Base-by-base conservation (phyloP, 2,888 invertebrate species). In the Acleris cristana region DNA sequence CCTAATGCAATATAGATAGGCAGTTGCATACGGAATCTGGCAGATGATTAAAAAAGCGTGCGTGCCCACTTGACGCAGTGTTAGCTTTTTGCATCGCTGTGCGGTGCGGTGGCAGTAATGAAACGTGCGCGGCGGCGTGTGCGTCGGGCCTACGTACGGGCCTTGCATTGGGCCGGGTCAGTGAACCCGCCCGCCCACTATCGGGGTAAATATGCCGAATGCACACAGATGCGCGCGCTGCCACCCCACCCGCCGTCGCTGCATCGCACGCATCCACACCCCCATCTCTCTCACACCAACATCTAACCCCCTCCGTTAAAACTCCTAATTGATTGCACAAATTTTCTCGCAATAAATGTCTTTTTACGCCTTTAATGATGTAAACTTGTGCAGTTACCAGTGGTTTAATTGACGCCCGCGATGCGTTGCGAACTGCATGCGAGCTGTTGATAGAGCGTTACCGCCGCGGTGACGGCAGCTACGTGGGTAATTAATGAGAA, bases 121-220 rank as follows among this genome's bases (percentile, higher is more conserved):
- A 87, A 88, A 87, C 87, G 83, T 82, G 84, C 81, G 65, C 79
- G 69, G 75, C 82, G 79, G 83, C 85, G 83, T 83, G 85, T 86
- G 88, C 87, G 87, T 85, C 84, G 88, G 81, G 80, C 89, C 89
- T 87, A 87, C 88, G 88, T 88, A 86, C 89, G 87, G 86, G 87
- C 85, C 92, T 89, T 88, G 88, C 92, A 92, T 90, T 89, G 91
- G 91, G 89, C 90, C 90, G 90, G 89, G 92, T 90, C 90, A 88
- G 83, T 89, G 91, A 91, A 85, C 90, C 88, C 89, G 85, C 87
- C 89, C 91, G 89, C 89, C 90, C 89, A 88, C 89, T 87, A 90
- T 90, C 89, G 89, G 90, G 91, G 91, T 91, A 92, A 92, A 92
- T 92, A 92, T 91, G 91, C 92, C 92, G 91, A 92, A 91, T 92